Base-by-base conservation (phyloP, 2,113 vertebrate species). In the Sceloporus undulatus region DNA sequence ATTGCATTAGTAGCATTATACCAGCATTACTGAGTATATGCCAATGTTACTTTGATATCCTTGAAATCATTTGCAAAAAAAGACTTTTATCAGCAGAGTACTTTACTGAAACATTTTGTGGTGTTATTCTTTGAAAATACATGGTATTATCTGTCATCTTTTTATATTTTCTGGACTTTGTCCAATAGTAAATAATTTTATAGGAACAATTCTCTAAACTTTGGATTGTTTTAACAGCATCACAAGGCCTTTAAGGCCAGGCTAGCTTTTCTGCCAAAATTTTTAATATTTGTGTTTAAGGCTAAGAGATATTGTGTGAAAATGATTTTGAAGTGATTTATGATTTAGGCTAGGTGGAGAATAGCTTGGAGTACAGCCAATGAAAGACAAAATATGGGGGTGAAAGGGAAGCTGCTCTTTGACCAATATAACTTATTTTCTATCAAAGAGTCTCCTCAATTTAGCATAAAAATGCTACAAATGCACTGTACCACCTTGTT, bases 131-230 rank as follows among this genome's bases (percentile, higher is more conserved):
- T 89, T 74, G 87, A 91, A 93, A 88, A 68, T 68, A 40, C 84
- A 66, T 85, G 84, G 84, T 5, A 91, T 73, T 77, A 48, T 87
- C 92, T 94, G 42, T 48, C 88, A 89, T 62, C 92, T 73, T 93
- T 95, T 87, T 91, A 74, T 40, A 5, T 91, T 81, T n/a, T 86
- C 93, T 95, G 92, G 91, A 92, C 42, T 48, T 48, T 48, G 42
- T 48, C 42, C 42, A 48, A 48, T 48, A 5, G 42, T 48, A 48
- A 48, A 94, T 92, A 92, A 77, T 87, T 93, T 85, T 90, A 85
- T 81, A 80, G 80, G 75, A 90, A 86, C 76, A 48, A 48, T 48
- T 48, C 42, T 48, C 42, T 48, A 48, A 48, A 48, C 42, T 48
- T 48, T 48, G 42, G 42, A 48, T 48, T 48, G 42, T 48, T 48